These are phyloP conservation scores for Eriosoma lanigerum DNA, from an alignment of 1,140 invertebrate genomes.

Conservation along the genomic window DNA sequence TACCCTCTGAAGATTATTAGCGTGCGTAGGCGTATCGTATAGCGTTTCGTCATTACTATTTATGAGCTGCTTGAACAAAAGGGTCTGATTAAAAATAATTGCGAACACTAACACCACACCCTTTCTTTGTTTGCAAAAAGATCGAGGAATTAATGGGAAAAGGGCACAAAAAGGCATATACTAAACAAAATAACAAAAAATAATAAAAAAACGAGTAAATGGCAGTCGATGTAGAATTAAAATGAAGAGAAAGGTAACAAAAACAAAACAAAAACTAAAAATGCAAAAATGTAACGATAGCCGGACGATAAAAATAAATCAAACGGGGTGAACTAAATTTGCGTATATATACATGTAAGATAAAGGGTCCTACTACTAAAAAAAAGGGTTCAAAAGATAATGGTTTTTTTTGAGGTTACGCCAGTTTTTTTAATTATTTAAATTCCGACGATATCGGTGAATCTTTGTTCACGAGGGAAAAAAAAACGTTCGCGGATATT, in stretches of 20 bases:
- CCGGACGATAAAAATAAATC: slow-evolving; percentile 49
- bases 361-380: slow-evolving; percentile 29
- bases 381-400: slow-evolving; percentile 51
- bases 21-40: slow-evolving; percentile 44
- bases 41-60: slow-evolving; percentile 50
- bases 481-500: slow-evolving; percentile 48
- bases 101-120: slow-evolving; percentile 44
- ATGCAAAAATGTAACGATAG: slow-evolving; percentile 43
- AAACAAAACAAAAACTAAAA: slow-evolving; percentile 26
- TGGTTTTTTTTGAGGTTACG: slow-evolving; percentile 52
- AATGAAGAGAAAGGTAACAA: slow-evolving; percentile 48
- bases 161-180: slow-evolving; percentile 44
- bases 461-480: slow-evolving; percentile 47
- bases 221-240: slow-evolving; percentile 45
- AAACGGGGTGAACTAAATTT: slow-evolving; percentile 49
- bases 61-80: slow-evolving; percentile 47
- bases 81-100: slow-evolving; percentile 52
- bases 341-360: slow-evolving; percentile 50
- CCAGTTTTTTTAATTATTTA: slow-evolving; percentile 52
- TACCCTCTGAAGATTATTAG: slow-evolving; percentile 37
- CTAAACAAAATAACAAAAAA: slow-evolving; percentile 35
- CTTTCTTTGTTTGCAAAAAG: slow-evolving; percentile 49
- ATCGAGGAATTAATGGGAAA: slow-evolving; percentile 50
- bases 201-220: slow-evolving; percentile 38
- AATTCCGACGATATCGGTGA: slow-evolving; percentile 50